Base-by-base conservation (phyloP, 2,797 vertebrate genomes). In the Centropyge bicolor region DNA sequence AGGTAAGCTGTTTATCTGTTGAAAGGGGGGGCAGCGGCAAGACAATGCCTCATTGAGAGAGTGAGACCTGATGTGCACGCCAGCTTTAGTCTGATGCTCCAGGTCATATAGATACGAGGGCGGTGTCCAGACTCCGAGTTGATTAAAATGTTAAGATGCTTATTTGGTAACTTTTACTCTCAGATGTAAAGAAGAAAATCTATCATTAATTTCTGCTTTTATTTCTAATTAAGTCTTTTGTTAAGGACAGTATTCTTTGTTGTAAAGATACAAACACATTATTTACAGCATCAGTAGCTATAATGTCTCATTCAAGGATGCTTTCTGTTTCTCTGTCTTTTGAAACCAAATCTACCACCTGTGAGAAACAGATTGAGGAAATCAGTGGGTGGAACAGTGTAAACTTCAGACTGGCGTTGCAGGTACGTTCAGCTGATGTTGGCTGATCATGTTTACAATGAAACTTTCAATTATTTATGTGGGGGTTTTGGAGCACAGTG, bases 1-100 rank as follows among this genome's bases (percentile, higher is more conserved):
- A 91, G 87, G 88, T 92, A 87, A 90, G 86, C 86, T 89, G 87
- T 89, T 92, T 89, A 86, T 91, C 89, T 86, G 80, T 70, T 78
- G 59, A 31, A 51, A 78, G 63, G 27, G 14, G 31, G 46, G 40
- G 35, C 24, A 45, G 64, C 56, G 27, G 52, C 64, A 46, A 63
- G 52, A 66, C 17, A 55, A 80, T 13, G 52, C 56, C 62, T 81
- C 77, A 76, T n/a, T 84, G 76, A 59, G 22, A 51, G 74, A 67
- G 51, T 61, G 19, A 36, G 73, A 64, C 46, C 41, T 19, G 19
- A 72, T 0, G 9, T 38, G 43, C 67, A 49, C 13, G n/a, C 1
- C 76, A 27, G 48, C 36, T 72, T 27, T 38, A 51, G 43, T 63
- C 48, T 36, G 46, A 35, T 45, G 38, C 17, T 49, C 20, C 31